Conservation (phyloP, 2,888 invertebrate genomes). For the Dinocampus coccinellae region DNA sequence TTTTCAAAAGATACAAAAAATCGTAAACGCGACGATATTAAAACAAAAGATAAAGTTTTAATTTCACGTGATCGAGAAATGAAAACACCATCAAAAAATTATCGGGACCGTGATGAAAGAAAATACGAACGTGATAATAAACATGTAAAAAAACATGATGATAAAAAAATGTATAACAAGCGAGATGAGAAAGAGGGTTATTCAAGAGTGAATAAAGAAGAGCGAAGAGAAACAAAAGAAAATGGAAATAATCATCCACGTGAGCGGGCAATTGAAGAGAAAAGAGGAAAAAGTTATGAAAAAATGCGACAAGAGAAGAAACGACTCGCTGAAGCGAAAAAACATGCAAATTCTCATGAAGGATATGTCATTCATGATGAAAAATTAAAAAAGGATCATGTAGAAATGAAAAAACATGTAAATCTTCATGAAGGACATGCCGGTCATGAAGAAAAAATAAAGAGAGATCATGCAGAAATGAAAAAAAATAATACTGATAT, state of each 20-base stretch:
- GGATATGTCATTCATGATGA: neutral
- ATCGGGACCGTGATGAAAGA: constrained; percentile 71
- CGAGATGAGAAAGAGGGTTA: constrained; percentile 62
- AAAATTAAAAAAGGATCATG: constrained; percentile 47
- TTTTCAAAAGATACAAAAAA: constrained; percentile 63
- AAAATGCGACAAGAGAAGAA: constrained; percentile 67
- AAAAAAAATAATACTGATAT: constrained; percentile 33
- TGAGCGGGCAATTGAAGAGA: constrained; percentile 64
- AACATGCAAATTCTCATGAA: constrained; percentile 47
- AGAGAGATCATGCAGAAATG: constrained; percentile 52
- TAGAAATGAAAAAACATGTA: constrained; percentile 47
- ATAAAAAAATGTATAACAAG: constrained; percentile 60
- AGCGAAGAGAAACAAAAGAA: constrained; percentile 63
- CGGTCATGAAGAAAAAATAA: neutral
- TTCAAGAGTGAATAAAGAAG: constrained; percentile 68
- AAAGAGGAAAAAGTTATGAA: constrained; percentile 68
- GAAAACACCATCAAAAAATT: constrained; percentile 68
- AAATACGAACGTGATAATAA: constrained; percentile 63
- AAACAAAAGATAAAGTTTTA: constrained; percentile 57
- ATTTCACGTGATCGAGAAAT: constrained; percentile 67
- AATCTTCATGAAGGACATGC: constrained; percentile 35
- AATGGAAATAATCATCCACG: constrained; percentile 65
- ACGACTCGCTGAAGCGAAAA: constrained; percentile 60
- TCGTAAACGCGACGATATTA: constrained; percentile 63
- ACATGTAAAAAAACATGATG: constrained; percentile 66